Evolutionary conservation across 2,113 vertebrate genomes (phyloP).

Genomic region (Tichodroma muraria): DNA sequence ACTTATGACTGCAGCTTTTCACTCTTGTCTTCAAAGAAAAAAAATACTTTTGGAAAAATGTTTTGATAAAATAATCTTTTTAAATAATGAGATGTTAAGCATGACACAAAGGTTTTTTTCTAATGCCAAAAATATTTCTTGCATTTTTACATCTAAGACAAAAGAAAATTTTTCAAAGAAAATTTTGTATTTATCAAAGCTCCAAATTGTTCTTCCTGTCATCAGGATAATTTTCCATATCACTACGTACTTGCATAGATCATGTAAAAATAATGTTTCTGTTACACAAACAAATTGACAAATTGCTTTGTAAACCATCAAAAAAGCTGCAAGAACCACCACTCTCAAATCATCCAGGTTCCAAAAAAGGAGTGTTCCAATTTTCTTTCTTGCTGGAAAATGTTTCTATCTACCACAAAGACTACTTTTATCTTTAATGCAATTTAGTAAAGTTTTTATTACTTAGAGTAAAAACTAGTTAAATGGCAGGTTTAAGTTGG

Average conservation of each 20-base stretch:
- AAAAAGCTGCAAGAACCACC: background rate
- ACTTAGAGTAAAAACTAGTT: background rate
- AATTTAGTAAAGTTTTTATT: background rate
- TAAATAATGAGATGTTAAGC: background rate
- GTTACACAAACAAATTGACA: background rate
- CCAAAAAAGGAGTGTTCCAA: background rate
- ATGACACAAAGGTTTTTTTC: background rate
- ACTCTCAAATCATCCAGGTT: background rate
- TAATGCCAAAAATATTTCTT: background rate
- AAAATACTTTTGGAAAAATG: background rate
- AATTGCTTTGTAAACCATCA: background rate
- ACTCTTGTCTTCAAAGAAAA: background rate
- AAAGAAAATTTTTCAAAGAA: background rate
- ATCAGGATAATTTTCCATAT: background rate
- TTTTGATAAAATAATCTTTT: background rate
- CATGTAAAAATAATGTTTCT: background rate
- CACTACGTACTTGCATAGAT: background rate
- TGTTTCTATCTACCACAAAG: background rate
- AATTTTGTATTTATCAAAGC: background rate
- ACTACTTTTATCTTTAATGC: background rate
- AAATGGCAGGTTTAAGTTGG: background rate
- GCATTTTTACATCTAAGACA: background rate
- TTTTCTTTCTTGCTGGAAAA: background rate
- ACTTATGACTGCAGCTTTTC: background rate
- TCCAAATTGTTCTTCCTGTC: background rate